Evolutionary conservation across 2,888 invertebrate genomes (phyloP).

Genomic region (Idaea straminata): DNA sequence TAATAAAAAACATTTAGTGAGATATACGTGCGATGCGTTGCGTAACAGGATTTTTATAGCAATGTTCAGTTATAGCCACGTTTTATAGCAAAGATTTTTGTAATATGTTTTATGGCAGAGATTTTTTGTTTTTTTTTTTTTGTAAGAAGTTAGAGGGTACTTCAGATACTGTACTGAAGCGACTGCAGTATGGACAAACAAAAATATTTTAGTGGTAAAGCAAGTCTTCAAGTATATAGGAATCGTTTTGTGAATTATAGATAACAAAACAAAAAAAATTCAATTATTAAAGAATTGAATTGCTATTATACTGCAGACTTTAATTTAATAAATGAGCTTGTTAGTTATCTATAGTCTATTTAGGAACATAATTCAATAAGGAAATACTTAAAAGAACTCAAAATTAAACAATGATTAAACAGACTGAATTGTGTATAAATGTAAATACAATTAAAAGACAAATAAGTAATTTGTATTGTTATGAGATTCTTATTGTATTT

Average conservation of each 20-base stretch:
- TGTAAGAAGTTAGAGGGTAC: not conserved
- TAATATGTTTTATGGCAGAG: not conserved
- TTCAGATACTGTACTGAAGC: not conserved
- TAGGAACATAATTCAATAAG: too few species aligned
- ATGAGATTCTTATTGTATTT: not conserved
- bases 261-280: too few species aligned
- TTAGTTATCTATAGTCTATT: too few species aligned
- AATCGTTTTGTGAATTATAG: too few species aligned
- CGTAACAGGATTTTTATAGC: not conserved
- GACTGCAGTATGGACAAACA: too few species aligned
- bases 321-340: too few species aligned
- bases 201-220: too few species aligned
- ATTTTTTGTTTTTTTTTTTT: not conserved
- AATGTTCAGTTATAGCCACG: too few species aligned
- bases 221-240: too few species aligned
- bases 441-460: not conserved
- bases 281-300: too few species aligned
- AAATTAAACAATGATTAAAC: not conserved
- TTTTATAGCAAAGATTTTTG: not conserved
- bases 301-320: too few species aligned
- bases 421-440: not conserved
- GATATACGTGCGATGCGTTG: not conserved
- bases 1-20: not conserved
- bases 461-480: not conserved
- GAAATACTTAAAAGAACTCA: too few species aligned